These are phyloP conservation scores for Coranthus polyacanthus DNA, from an alignment of 2,797 vertebrate genomes.

Conservation along the genomic window DNA sequence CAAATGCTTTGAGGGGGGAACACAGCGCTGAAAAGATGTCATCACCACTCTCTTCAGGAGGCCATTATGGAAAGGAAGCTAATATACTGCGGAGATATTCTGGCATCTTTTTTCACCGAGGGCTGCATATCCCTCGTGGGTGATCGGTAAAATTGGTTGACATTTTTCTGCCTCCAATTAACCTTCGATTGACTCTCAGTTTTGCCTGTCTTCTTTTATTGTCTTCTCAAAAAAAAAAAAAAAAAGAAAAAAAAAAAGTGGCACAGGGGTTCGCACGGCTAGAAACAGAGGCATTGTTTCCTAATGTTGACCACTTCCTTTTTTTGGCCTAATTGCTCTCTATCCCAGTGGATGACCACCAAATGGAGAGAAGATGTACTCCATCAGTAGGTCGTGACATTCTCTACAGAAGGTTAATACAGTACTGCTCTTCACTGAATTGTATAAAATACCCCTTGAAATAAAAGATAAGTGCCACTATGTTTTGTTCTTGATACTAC, in stretches of 20 bases:
- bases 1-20: slow-evolving; percentile 71
- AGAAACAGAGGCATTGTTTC: slow-evolving; percentile 67
- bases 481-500: slow-evolving; percentile 41
- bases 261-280: slow-evolving; percentile 47
- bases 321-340: slow-evolving; percentile 69
- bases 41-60: slow-evolving; percentile 83
- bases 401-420: slow-evolving; percentile 67
- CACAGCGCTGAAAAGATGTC: slow-evolving; percentile 78
- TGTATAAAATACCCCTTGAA: slow-evolving; percentile 49
- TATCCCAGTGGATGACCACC: slow-evolving; percentile 69
- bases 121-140: slow-evolving; percentile 79
- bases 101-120: slow-evolving; percentile 73
- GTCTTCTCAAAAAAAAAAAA: slow-evolving; percentile 62
- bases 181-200: slow-evolving; percentile 85
- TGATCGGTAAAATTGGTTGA: slow-evolving; percentile 84
- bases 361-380: slow-evolving; percentile 55
- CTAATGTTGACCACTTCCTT: slow-evolving; percentile 65
- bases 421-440: slow-evolving; percentile 48
- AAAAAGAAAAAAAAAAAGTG: slow-evolving; percentile 45
- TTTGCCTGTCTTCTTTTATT: slow-evolving; percentile 83
- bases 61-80: slow-evolving; percentile 78
- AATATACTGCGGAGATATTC: slow-evolving; percentile 74
- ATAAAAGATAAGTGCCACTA: slow-evolving; percentile 45
- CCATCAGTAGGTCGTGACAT: slow-evolving; percentile 65
- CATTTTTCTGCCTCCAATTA: slow-evolving; percentile 86